These are phyloP conservation scores for Balearica regulorum DNA, from an alignment of 2,797 vertebrate species.

Conservation along the genomic window DNA sequence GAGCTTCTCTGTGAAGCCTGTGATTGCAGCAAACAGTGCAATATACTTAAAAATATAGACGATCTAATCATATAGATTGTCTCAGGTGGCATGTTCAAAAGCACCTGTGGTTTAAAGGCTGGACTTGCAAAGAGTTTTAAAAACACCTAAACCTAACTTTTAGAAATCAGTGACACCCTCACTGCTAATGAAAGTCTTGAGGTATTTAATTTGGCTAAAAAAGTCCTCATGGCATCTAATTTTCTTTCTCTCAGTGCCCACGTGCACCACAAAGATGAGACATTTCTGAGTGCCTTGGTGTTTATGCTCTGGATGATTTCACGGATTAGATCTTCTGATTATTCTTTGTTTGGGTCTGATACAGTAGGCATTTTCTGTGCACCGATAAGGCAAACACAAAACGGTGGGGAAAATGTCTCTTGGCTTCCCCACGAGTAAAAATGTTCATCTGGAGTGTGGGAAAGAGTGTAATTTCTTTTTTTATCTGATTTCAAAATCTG, in stretches of 20 bases:
- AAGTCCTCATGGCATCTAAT: background rate
- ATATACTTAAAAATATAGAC: background rate
- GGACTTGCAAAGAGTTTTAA: background rate
- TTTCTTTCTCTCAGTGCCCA: background rate
- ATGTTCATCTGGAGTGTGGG: background rate
- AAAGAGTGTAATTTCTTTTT: background rate
- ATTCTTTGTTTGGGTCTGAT: background rate
- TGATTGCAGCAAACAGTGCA: background rate
- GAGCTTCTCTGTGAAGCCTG: background rate
- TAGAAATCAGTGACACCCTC: background rate
- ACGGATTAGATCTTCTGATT: background rate
- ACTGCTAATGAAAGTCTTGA: background rate
- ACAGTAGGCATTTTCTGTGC: background rate
- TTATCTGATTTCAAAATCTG: background rate
- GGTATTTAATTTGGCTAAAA: background rate
- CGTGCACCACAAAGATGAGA: background rate
- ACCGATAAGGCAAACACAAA: background rate
- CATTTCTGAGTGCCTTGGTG: background rate
- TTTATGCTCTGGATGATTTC: background rate
- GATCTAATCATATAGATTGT: background rate
- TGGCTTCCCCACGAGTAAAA: background rate
- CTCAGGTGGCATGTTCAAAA: background rate
- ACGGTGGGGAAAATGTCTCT: rapidly evolving
- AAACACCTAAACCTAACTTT: background rate
- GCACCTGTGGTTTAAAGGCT: background rate